Percentiles rank a stretch among this genome's conserved stretches.
phyloP scores from a whole-genome alignment of 2,797 vertebrate genomes.

The Chrysocyon brachyurus region DNA sequence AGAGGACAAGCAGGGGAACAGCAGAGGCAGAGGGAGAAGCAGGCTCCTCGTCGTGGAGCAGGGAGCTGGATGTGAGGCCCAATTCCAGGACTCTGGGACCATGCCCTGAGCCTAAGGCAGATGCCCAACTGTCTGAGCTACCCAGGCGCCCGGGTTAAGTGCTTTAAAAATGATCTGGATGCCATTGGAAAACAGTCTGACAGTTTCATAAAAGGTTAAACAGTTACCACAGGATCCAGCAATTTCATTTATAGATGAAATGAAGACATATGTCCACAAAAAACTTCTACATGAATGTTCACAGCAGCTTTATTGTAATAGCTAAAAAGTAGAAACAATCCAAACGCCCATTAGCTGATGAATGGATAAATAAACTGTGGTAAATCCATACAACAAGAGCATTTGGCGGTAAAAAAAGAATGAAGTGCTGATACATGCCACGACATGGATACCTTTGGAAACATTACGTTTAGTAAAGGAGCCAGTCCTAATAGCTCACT shows the following conservation, averaged over 20 bases:
- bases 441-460: neutral
- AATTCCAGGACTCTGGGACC: too few species aligned
- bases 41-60: too few species aligned
- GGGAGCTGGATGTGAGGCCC: too few species aligned
- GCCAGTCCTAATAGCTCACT: neutral
- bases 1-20: too few species aligned
- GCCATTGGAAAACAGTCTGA: neutral
- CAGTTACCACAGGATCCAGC: neutral
- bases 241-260: neutral
- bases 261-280: neutral
- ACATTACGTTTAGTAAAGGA: neutral
- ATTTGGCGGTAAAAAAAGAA: neutral
- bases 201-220: neutral
- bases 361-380: neutral
- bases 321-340: neutral
- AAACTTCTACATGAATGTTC: neutral
- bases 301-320: neutral
- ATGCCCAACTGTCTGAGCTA: too few species aligned
- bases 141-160: neutral
- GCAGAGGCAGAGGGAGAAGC: too few species aligned
- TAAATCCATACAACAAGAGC: neutral
- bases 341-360: neutral
- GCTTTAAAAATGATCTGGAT: neutral
- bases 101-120: too few species aligned
- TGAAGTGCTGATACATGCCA: neutral